Percentiles rank a stretch among this genome's conserved stretches.
Evolutionary conservation across 2,797 vertebrate genomes (phyloP).

Genomic region (Pseudochaenichthys georgianus): DNA sequence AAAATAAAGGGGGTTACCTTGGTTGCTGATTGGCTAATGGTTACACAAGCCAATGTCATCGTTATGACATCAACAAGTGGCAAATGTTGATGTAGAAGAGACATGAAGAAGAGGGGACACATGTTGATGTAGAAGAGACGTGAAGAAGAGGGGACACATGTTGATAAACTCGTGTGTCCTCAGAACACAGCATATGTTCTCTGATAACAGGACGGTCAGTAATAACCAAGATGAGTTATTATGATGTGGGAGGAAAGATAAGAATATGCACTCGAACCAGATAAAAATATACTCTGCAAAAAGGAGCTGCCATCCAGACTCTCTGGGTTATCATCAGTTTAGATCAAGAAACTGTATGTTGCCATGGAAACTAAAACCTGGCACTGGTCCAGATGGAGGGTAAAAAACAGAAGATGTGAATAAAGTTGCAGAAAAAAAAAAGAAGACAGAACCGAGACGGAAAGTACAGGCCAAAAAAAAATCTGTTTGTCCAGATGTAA

Average conservation of each 20-base stretch:
- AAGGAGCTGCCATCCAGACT: conserved; percentile 40
- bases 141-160: no score
- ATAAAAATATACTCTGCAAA: conserved; percentile 45
- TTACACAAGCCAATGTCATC: no score
- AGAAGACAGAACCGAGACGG: not conserved
- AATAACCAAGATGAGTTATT: no score
- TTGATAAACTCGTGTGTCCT: no score
- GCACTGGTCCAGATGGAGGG: conserved; percentile 43
- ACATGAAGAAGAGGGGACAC: no score
- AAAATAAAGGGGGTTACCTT: no score
- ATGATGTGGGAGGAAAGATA: conserved; percentile 19
- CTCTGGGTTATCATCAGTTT: conserved; percentile 39
- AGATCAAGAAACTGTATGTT: conserved; percentile 49
- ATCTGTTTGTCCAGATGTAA: not conserved
- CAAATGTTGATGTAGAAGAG: no score
- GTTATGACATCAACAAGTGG: no score
- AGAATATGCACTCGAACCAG: conserved; percentile 31
- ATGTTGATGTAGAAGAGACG: no score
- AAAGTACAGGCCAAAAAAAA: conserved; percentile 5
- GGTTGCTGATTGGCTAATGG: no score
- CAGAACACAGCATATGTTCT: no score
- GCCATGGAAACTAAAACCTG: conserved; percentile 75
- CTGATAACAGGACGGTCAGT: not conserved
- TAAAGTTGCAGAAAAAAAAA: conserved; percentile 29
- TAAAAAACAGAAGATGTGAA: conserved; percentile 43